Evolutionary conservation across 2,113 vertebrate species (phyloP), one percentile per base, ranked within the genome.

Genomic region (Ceratotherium simum): DNA sequence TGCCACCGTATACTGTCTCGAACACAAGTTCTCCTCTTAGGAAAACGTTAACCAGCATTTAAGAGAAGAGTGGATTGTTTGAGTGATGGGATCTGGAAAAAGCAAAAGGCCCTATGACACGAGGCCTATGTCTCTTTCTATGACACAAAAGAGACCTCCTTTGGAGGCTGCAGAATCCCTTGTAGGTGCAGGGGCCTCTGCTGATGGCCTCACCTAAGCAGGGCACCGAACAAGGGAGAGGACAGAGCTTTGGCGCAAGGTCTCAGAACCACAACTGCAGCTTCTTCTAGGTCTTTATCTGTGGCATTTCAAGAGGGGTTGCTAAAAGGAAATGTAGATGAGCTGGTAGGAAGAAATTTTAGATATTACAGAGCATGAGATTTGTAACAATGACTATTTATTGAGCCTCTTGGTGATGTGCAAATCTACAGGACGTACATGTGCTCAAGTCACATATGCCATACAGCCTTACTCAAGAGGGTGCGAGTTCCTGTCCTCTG

Each of bases 381-480:
- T 3, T 18, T 29, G 29, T 11, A 79, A 25, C 8, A 83, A 5
- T 2, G 20, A 14, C 18, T 31, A 8, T 4, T 36, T 39, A 18
- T 7, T 2, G 51, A 56, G 70, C 16, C n/a, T 54, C 27, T 20
- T 4, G 17, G 46, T 10, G 54, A 13, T 0, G 5, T 4, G 33
- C 12, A 10, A 5, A 8, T 12, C 25, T 0, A 7, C 0, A 42
- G 51, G 31, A 36, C 60, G 31, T 0, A 25, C 48, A 12, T 0
- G 21, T 23, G 4, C 29, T 81, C 31, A n/a, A 46, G 48, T 18
- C 9, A 31, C 46, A 9, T 2, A 5, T 0, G 56, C 0, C 8
- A 11, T 46, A 14, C 5, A 2, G 27, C 58, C 42, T 12, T 1
- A 7, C 31, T 27, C 31, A 0, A 13, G 3, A 31, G 4, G 51